Evolutionary conservation across 2,797 vertebrate genomes (phyloP), one percentile per base, ranked within the genome.

Genomic region (Tolypeutes matacus): DNA sequence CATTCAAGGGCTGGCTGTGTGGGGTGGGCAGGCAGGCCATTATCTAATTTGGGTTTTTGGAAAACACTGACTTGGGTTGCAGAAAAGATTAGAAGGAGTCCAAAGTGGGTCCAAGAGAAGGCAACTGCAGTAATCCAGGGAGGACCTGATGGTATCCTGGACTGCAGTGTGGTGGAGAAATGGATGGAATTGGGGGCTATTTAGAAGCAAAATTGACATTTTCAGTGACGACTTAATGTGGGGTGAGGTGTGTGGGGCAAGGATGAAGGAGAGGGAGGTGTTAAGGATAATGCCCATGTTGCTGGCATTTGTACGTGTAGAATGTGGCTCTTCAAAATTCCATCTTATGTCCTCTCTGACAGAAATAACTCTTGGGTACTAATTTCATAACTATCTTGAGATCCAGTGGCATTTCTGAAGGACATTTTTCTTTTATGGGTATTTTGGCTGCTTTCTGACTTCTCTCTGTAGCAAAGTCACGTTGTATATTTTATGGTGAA

Each of bases 341-440:
- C 49, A 29, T 56, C 62, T 8, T 34, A 7, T 8, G 14, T 76
- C 69, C 36, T 65, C 27, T 73, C 23, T 62, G 60, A 91, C 70
- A 91, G 91, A 95, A 91, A 64, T 75, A 90, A 84, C 21, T 73
- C 84, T 70, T 4, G 2, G 72, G 51, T 70, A 58, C 58, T 31
- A 60, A 31, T 89, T 89, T 67, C 72, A 25, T 31, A 84, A 76
- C 8, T 62, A 81, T 76, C 25, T 60, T 82, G 39, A 81, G 75
- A 94, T 87, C 64, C 20, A 82, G 36, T 23, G 18, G 65, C 51
- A 77, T 70, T 88, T 96, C 46, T 81, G 64, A 93, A 86, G 77
- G 77, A n/a, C 23, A 17, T 56, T 70, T 94, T 95, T 86, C 64
- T 62, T 96, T 91, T 36, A 72, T 29, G 62, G 51, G 69, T 72